phyloP scores from a whole-genome alignment of 1,140 invertebrate species.

The Macrosteles quadrilineatus region DNA sequence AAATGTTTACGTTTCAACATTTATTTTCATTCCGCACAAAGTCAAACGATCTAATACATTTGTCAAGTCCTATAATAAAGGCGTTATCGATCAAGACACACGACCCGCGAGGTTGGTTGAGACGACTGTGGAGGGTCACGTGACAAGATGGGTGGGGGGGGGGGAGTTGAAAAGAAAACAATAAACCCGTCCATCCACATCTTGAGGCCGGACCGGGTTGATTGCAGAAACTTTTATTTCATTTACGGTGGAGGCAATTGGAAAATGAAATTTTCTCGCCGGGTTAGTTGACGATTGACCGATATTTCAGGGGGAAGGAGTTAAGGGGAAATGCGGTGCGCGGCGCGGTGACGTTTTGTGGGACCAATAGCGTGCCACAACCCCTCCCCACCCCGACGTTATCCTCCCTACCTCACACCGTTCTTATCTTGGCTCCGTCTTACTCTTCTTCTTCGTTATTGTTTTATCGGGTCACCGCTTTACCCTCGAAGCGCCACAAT shows the following conservation, averaged over 20 bases:
- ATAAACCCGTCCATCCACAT: slow-evolving; percentile 18
- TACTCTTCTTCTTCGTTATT: slow-evolving; percentile 24
- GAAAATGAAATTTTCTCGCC: slow-evolving; percentile 19
- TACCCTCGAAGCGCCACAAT: slow-evolving; percentile 12
- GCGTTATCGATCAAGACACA: too few relatives aligned
- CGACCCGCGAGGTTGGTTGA: too few relatives aligned
- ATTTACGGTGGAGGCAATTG: slow-evolving; percentile 23
- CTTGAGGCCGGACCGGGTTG: slow-evolving; percentile 10
- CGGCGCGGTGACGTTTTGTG: neutral
- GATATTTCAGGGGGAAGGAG: slow-evolving; percentile 24
- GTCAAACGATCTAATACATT: too few relatives aligned
- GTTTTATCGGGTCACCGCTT: slow-evolving; percentile 11
- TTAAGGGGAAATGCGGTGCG: slow-evolving; percentile 16
- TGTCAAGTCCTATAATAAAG: too few relatives aligned
- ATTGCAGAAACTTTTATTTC: slow-evolving; percentile 22
- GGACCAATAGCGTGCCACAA: slow-evolving; percentile 14
- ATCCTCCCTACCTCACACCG: neutral
- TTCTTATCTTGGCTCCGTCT: slow-evolving; percentile 25
- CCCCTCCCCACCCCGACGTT: neutral
- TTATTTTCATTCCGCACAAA: too few relatives aligned
- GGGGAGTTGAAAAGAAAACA: slow-evolving; percentile 14
- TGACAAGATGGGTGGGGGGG: neutral
- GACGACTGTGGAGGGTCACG: too few relatives aligned
- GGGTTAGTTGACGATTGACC: slow-evolving; percentile 23
- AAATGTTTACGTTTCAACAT: too few relatives aligned